Evolutionary conservation across 2,797 vertebrate species (phyloP).

Genomic region (Anas bahamensis): DNA sequence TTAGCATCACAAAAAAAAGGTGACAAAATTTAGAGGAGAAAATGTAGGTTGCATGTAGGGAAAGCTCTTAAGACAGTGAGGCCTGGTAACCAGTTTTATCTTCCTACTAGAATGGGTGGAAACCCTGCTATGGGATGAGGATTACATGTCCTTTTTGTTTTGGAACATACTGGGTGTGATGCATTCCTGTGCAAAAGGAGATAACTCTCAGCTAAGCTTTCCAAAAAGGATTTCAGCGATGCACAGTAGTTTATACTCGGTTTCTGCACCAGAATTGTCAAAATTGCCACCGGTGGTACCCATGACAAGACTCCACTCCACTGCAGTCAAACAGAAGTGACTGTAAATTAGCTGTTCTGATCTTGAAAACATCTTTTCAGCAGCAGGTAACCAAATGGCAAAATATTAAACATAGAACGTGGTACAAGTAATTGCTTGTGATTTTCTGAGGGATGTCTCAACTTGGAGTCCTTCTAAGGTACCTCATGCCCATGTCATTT

Average conservation of each 20-base stretch:
- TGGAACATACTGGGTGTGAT: neutral
- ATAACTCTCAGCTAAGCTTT: neutral
- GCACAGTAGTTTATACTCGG: slow-evolving; percentile 1
- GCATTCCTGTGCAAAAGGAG: neutral
- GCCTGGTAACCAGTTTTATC: neutral
- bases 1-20: neutral
- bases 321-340: slow-evolving; percentile 6
- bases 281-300: slow-evolving; percentile 19
- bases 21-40: neutral
- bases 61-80: neutral
- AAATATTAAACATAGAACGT: neutral
- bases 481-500: neutral
- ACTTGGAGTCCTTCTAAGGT: neutral
- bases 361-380: neutral
- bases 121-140: neutral
- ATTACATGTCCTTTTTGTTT: neutral
- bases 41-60: neutral
- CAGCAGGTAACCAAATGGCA: neutral
- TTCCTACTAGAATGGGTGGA: neutral
- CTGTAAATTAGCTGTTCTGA: slow-evolving; percentile 9
- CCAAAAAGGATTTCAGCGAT: neutral
- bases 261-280: neutral
- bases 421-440: neutral
- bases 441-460: slow-evolving; percentile 12
- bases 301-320: neutral